phyloP scores from a whole-genome alignment of 1,140 invertebrate species.

The Camponotus floridanus region DNA sequence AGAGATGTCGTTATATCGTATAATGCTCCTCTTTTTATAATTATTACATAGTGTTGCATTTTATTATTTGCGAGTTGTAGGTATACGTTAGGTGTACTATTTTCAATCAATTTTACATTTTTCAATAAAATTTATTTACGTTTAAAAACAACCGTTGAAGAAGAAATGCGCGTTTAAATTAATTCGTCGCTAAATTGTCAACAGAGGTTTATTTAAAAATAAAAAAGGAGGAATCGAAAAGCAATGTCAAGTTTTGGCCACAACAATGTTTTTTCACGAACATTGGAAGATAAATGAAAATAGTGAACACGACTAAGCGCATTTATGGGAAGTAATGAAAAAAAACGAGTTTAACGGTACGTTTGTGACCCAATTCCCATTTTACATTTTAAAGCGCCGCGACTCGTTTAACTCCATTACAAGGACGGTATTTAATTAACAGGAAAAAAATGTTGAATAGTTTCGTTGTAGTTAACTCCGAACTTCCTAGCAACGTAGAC shows the following conservation, averaged over 20 bases:
- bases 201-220: slow-evolving; percentile 24
- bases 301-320: slow-evolving; percentile 38
- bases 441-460: slow-evolving; percentile 46
- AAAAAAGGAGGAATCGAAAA: slow-evolving; percentile 12
- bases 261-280: slow-evolving; percentile 33
- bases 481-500: slow-evolving; percentile 23
- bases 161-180: slow-evolving; percentile 43
- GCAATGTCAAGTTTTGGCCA: slow-evolving; percentile 47
- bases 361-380: slow-evolving; percentile 56
- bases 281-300: slow-evolving; percentile 56
- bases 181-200: slow-evolving; percentile 35
- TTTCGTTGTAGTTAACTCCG: slow-evolving; percentile 33
- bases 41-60: neutral
- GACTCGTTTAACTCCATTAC: slow-evolving; percentile 57
- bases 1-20: neutral
- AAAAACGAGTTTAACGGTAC: slow-evolving; percentile 54
- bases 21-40: neutral
- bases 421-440: slow-evolving; percentile 56
- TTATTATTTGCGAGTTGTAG: neutral
- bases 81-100: neutral
- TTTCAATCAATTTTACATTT: neutral
- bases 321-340: slow-evolving; percentile 44
- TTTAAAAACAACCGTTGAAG: slow-evolving; percentile 5
- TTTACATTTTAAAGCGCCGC: slow-evolving; percentile 52
- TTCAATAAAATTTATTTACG: slow-evolving; percentile 31